Conservation (phyloP, 92 coral and sea anemone species). For the Epizoanthus stellaris region DNA sequence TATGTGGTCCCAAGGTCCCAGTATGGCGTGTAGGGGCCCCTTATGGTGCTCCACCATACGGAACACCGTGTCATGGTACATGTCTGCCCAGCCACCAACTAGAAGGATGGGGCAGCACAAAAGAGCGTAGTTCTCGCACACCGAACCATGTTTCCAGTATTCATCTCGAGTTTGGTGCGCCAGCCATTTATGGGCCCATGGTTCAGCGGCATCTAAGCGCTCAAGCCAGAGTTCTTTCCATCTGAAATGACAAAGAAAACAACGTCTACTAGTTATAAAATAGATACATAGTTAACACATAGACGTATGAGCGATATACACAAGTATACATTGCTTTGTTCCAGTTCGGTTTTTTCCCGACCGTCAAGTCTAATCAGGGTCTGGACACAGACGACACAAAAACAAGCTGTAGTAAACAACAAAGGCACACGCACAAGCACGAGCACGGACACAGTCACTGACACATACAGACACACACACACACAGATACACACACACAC, state of each 20-base stretch:
- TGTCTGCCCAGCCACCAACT: conserved; percentile 81
- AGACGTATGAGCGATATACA: too few species aligned
- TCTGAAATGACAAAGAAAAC: conserved; percentile 33
- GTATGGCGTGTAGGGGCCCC: conserved; percentile 62
- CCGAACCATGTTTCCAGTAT: conserved; percentile 85
- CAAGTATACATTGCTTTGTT: too few species aligned
- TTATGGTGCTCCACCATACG: conserved; percentile 73
- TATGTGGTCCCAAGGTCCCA: conserved; percentile 87
- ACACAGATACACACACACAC: neutral
- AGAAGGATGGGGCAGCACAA: conserved; percentile 72
- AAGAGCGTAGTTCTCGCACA: conserved; percentile 69
- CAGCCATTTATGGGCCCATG: conserved; percentile 78
- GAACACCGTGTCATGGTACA: conserved; percentile 69
- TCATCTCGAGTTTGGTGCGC: conserved; percentile 79
- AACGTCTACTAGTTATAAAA: too few species aligned
- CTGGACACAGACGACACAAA: too few species aligned
- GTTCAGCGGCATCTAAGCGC: conserved; percentile 65
- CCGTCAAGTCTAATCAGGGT: too few species aligned
- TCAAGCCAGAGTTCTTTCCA: conserved; percentile 86
- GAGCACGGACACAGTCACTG: too few species aligned
- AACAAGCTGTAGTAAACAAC: too few species aligned
- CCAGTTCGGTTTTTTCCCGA: too few species aligned
- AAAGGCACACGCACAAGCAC: too few species aligned
- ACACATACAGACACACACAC: too few species aligned
- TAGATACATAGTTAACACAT: neutral